Evolutionary conservation across 1,140 invertebrate genomes (phyloP).

Genomic region (Andrena cerasifolii): DNA sequence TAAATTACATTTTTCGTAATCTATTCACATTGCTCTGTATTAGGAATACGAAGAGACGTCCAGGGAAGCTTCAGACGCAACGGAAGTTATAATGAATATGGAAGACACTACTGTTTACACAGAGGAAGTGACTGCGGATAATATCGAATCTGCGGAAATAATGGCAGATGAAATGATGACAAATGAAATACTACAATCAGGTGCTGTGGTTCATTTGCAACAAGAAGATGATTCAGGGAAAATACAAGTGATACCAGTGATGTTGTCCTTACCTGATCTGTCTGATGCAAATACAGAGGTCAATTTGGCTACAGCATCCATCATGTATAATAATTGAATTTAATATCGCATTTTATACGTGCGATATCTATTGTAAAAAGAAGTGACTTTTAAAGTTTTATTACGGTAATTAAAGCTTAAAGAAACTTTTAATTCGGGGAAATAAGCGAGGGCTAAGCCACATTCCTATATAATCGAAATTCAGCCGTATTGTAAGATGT

Average conservation of each 20-base stretch:
- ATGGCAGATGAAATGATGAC: slow-evolving; percentile 78
- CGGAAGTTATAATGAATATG: slow-evolving; percentile 78
- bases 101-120: slow-evolving; percentile 78
- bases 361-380: slow-evolving; percentile 29
- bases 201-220: slow-evolving; percentile 76
- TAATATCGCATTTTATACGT: slow-evolving; percentile 16
- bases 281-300: slow-evolving; percentile 76
- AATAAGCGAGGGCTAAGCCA: slow-evolving; percentile 36
- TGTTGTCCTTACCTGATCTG: slow-evolving; percentile 78
- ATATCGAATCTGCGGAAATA: slow-evolving; percentile 74
- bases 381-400: slow-evolving; percentile 35
- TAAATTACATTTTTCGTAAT: not conserved
- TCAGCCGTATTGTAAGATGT: slow-evolving; percentile 34
- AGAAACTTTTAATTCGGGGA: slow-evolving; percentile 27
- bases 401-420: slow-evolving; percentile 25
- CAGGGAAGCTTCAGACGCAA: slow-evolving; percentile 75
- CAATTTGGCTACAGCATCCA: slow-evolving; percentile 77
- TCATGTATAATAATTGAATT: slow-evolving; percentile 78
- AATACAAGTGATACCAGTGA: slow-evolving; percentile 80
- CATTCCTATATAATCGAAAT: slow-evolving; percentile 47
- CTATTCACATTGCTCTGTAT: slow-evolving; percentile 39
- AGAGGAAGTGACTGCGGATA: slow-evolving; percentile 78
- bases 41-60: slow-evolving; percentile 79
- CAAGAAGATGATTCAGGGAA: slow-evolving; percentile 77
- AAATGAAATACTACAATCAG: slow-evolving; percentile 74